Evolutionary conservation across 35 echinoderm and acorn worm species (phyloP).

Genomic region (Holothuria glaberrima): DNA sequence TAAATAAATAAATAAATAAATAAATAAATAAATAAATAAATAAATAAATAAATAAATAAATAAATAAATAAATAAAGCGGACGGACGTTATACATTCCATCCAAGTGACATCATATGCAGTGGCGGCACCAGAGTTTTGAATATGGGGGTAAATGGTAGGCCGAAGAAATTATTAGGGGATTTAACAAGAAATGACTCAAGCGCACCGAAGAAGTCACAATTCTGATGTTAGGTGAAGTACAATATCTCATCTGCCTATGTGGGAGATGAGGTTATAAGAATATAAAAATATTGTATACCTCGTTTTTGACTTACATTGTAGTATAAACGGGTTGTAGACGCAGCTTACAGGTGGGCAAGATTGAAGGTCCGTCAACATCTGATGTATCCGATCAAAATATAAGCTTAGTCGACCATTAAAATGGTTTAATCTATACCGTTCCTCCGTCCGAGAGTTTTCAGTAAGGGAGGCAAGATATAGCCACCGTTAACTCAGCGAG

Average conservation of each 20-base stretch:
- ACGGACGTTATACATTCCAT: constrained; percentile 1
- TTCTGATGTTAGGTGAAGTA: too few species aligned
- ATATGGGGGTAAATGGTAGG: background rate
- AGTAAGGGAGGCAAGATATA: background rate
- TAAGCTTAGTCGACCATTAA: background rate
- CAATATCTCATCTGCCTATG: too few species aligned
- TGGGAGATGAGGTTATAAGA: background rate
- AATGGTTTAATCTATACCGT: background rate
- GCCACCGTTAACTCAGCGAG: background rate
- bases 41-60: too few species aligned
- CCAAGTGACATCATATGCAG: too few species aligned
- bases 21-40: too few species aligned
- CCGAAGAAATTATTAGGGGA: background rate
- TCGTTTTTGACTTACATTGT: background rate
- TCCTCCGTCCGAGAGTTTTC: background rate
- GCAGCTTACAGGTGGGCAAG: background rate
- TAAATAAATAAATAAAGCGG: background rate
- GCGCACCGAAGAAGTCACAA: background rate
- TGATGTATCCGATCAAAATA: background rate
- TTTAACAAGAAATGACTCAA: background rate
- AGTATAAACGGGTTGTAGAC: background rate
- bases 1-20: too few species aligned
- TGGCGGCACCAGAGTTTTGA: too few species aligned
- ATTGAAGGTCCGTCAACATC: background rate
- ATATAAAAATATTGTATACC: background rate